A percentile compares a stretch with the other conserved stretches of the same genome.
phyloP scores from a whole-genome alignment of 1,140 invertebrate genomes.

The Cotesia vestalis region DNA sequence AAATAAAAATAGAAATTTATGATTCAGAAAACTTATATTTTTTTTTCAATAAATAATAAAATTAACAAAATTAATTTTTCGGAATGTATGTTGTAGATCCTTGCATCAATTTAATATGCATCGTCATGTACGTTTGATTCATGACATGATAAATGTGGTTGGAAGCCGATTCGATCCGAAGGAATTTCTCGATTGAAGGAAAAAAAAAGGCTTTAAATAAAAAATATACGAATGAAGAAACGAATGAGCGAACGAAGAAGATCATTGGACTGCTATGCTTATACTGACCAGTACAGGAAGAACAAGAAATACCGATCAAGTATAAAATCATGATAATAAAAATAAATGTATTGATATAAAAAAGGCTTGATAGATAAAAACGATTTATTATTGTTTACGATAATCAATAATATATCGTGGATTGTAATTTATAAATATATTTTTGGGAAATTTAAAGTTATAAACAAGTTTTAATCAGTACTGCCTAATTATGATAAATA shows the following conservation, averaged over 20 bases:
- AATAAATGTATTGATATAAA: not conserved
- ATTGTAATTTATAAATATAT: too few species aligned
- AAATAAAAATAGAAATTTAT: too few species aligned
- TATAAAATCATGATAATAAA: conserved; percentile 24
- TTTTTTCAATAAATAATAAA: too few species aligned
- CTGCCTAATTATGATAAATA: too few species aligned
- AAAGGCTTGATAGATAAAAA: not conserved
- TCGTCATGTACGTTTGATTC: conserved; percentile 29
- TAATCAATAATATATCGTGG: too few species aligned
- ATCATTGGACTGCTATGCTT: conserved; percentile 29
- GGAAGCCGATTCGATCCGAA: not conserved
- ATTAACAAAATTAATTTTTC: too few species aligned
- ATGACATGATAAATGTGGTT: conserved; percentile 1
- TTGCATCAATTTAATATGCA: conserved; percentile 20
- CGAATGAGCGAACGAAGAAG: conserved; percentile 1
- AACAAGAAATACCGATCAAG: conserved; percentile 11
- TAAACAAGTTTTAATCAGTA: too few species aligned
- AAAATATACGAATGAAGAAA: conserved; percentile 26
- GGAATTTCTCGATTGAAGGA: conserved; percentile 21
- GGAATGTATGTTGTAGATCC: not conserved
- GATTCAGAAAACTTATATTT: too few species aligned
- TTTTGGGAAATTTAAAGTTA: too few species aligned
- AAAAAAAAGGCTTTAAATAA: conserved; percentile 23
- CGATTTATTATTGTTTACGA: not conserved
- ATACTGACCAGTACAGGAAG: conserved; percentile 19